These are phyloP conservation scores for Monopis laevigella DNA, from an alignment of 2,888 invertebrate species.

Conservation along the genomic window DNA sequence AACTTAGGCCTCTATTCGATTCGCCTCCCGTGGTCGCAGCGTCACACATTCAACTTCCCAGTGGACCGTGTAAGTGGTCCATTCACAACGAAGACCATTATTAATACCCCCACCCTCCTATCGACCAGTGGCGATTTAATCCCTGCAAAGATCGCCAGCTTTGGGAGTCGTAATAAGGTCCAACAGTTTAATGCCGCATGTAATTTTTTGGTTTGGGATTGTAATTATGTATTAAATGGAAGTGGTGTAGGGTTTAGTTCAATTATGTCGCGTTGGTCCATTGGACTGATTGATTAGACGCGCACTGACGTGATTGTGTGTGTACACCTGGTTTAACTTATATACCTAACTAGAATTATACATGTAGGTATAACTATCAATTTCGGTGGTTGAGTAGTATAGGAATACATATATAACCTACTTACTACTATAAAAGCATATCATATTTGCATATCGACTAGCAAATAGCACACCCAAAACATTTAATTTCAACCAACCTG, in stretches of 20 bases:
- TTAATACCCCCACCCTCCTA: slow-evolving; percentile 56
- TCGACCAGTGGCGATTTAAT: slow-evolving; percentile 41
- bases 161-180: slow-evolving; percentile 57
- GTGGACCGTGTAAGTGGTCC: slow-evolving; percentile 61
- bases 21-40: slow-evolving; percentile 62
- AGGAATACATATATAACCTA: too few species aligned
- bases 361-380: too few species aligned
- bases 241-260: slow-evolving; percentile 52
- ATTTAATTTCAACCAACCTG: too few species aligned
- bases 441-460: too few species aligned
- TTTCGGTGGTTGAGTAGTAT: too few species aligned
- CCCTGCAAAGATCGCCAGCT: slow-evolving; percentile 60
- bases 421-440: too few species aligned
- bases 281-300: slow-evolving; percentile 51
- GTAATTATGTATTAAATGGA: slow-evolving; percentile 61
- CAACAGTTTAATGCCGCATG: slow-evolving; percentile 56
- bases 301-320: too few species aligned
- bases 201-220: slow-evolving; percentile 65
- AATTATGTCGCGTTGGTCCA: slow-evolving; percentile 55
- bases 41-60: slow-evolving; percentile 60
- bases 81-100: slow-evolving; percentile 59
- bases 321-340: too few species aligned
- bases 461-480: too few species aligned
- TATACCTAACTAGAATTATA: too few species aligned
- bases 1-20: slow-evolving; percentile 42